These are phyloP conservation scores for Chesias legatella DNA, from an alignment of 2,888 invertebrate species.

Conservation along the genomic window DNA sequence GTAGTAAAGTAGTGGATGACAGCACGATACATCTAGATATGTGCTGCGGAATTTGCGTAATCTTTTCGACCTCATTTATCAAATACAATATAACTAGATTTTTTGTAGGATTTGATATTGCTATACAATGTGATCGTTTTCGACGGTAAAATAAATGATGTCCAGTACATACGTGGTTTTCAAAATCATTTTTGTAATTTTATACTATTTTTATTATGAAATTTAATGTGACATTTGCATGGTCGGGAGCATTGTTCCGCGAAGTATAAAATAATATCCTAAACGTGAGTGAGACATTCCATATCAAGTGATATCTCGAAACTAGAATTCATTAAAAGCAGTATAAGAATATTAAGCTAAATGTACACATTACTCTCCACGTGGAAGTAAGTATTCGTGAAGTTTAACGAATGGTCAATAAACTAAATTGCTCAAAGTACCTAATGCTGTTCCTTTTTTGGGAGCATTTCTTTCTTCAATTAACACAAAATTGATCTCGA, in stretches of 20 bases:
- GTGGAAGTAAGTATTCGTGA: not conserved
- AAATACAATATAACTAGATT: conserved; percentile 44
- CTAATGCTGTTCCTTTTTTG: conserved; percentile 5
- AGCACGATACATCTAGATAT: conserved; percentile 37
- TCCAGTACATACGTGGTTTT: conserved; percentile 60
- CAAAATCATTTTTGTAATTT: conserved; percentile 76
- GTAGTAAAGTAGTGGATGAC: conserved; percentile 61
- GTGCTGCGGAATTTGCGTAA: conserved; percentile 51
- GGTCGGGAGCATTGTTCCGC: conserved; percentile 53
- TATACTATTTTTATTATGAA: conserved; percentile 78
- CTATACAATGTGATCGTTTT: conserved; percentile 66
- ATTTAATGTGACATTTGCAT: conserved; percentile 67
- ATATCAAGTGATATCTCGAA: conserved; percentile 60
- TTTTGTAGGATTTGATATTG: conserved; percentile 69
- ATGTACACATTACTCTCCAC: conserved; percentile 1
- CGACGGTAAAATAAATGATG: conserved; percentile 46
- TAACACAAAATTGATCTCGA: conserved; percentile 16
- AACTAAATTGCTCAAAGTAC: conserved; percentile 7
- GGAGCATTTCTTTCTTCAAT: conserved; percentile 1
- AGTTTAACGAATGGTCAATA: conserved; percentile 1
- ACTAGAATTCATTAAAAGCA: conserved; percentile 10
- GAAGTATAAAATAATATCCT: conserved; percentile 60
- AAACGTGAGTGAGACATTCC: conserved; percentile 77
- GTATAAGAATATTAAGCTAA: conserved; percentile 2
- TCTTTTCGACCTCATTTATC: conserved; percentile 61